Percentiles rank a stretch among this genome's conserved stretches.
These are phyloP conservation scores for Aphidius ervi DNA, from an alignment of 1,140 invertebrate genomes.

Conservation along the genomic window DNA sequence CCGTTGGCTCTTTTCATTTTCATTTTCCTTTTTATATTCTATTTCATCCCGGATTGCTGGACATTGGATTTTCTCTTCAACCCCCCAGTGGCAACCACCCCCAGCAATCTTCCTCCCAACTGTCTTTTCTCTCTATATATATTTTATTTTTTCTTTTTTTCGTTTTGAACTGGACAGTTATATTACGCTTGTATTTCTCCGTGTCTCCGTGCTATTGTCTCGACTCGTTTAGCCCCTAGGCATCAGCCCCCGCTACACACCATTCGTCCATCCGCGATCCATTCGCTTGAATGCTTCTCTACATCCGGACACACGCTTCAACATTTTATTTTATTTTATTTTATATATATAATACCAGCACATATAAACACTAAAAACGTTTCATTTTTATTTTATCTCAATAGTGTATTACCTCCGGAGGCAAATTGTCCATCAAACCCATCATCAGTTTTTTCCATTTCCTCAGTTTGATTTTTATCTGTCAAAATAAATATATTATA, in stretches of 20 bases:
- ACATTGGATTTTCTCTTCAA: slow-evolving; percentile 12
- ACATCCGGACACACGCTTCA: slow-evolving; percentile 26
- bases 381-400: too few relatives aligned
- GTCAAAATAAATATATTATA: neutral
- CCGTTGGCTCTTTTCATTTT: slow-evolving; percentile 17
- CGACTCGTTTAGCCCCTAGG: slow-evolving; percentile 23
- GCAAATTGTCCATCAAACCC: neutral
- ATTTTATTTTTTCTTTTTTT: slow-evolving; percentile 3
- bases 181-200: slow-evolving; percentile 10
- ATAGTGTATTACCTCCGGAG: too few relatives aligned
- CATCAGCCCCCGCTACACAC: slow-evolving; percentile 12
- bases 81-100: slow-evolving; percentile 13
- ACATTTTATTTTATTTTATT: slow-evolving; percentile 40
- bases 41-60: slow-evolving; percentile 7
- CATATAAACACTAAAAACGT: too few relatives aligned
- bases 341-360: slow-evolving; percentile 4
- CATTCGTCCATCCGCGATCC: slow-evolving; percentile 25
- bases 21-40: slow-evolving; percentile 14
- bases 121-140: slow-evolving; percentile 10
- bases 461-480: neutral
- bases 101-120: slow-evolving; percentile 21
- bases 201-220: slow-evolving; percentile 21
- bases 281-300: slow-evolving; percentile 24
- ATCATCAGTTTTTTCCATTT: neutral
- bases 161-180: neutral